These are phyloP conservation scores for Sarcophaga peregrina DNA, from an alignment of 1,140 invertebrate species.

Conservation along the genomic window DNA sequence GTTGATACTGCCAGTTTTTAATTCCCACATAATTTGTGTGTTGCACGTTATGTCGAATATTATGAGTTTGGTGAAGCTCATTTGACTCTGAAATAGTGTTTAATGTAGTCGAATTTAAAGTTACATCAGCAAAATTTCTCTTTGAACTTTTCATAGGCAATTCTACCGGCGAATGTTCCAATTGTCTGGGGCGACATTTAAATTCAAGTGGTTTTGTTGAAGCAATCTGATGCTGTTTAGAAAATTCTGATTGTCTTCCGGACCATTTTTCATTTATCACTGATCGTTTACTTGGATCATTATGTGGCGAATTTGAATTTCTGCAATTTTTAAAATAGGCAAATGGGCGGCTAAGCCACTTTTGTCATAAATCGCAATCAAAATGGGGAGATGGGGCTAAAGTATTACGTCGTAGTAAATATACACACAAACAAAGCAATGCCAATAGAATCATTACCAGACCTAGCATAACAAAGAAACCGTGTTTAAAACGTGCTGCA, in stretches of 20 bases:
- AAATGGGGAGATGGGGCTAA: constrained; percentile 37
- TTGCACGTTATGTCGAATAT: constrained; percentile 51
- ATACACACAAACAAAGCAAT: constrained; percentile 60
- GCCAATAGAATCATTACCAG: constrained; percentile 58
- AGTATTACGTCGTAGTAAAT: constrained; percentile 56
- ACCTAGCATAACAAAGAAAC: constrained; percentile 61
- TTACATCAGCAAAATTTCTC: neutral
- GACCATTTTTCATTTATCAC: constrained; percentile 47
- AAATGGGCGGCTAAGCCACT: constrained; percentile 62
- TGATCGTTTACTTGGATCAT: constrained; percentile 45
- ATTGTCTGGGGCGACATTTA: constrained; percentile 19
- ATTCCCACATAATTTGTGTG: constrained; percentile 59
- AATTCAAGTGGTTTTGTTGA: neutral
- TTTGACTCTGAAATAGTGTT: constrained; percentile 27
- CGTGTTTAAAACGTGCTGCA: constrained; percentile 62
- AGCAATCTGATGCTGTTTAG: neutral
- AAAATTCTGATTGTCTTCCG: neutral
- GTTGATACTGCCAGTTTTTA: constrained; percentile 66
- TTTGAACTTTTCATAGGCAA: neutral
- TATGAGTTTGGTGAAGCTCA: neutral
- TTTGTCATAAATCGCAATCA: constrained; percentile 62
- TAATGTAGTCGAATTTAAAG: neutral
- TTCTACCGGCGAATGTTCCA: neutral
- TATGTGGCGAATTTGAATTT: constrained; percentile 16
- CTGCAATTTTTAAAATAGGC: constrained; percentile 56